Evolutionary conservation across 92 coral and sea anemone genomes (phyloP), one percentile per base, ranked within the genome.

Genomic region (Parazoanthus darwini): DNA sequence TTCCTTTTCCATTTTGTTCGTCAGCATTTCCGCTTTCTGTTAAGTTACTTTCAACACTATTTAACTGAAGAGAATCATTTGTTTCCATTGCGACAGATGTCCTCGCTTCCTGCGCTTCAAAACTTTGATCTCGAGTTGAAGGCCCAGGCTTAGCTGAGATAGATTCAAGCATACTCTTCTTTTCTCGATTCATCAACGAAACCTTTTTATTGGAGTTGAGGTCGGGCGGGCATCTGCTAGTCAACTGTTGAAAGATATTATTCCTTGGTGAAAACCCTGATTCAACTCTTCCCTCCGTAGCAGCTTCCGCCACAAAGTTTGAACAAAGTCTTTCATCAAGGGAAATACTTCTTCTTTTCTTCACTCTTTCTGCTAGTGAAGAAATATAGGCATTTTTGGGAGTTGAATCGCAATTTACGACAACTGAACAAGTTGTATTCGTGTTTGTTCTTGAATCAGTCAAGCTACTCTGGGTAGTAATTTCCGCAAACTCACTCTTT

Each of bases 281-380:
- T 63, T 38, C 74, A 9, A 9, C n/a, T 8, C 18, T 82, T 38
- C 39, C 58, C 16, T 66, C 13, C 23, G 50, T 42, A 39, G 39
- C 35, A 23, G 4, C 54, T 38, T 66, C 86, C 26, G 44, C 22
- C 68, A 33, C 48, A 42, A 83, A 1, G 77, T 23, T 70, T 33
- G 13, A 33, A 48, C 56, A 44, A 15, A 29, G 10, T 48, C 87
- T 84, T 29, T 84, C 87, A 84, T 84, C 87, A 35, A 84, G 77
- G 39, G 87, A 84, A 46, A 70, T 43, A 22, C 87, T 84, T 48
- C 87, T 84, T 36, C 87, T 71, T 48, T 84, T 84, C 39, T 29
- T 71, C 20, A 84, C 5, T 18, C 74, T 84, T 18, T 44, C 66
- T 18, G 75, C 59, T 10, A 82, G 10, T 25, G 65, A 68, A 71